These are phyloP conservation scores for Kradibia gibbosae DNA, from an alignment of 1,140 invertebrate genomes.

Conservation along the genomic window DNA sequence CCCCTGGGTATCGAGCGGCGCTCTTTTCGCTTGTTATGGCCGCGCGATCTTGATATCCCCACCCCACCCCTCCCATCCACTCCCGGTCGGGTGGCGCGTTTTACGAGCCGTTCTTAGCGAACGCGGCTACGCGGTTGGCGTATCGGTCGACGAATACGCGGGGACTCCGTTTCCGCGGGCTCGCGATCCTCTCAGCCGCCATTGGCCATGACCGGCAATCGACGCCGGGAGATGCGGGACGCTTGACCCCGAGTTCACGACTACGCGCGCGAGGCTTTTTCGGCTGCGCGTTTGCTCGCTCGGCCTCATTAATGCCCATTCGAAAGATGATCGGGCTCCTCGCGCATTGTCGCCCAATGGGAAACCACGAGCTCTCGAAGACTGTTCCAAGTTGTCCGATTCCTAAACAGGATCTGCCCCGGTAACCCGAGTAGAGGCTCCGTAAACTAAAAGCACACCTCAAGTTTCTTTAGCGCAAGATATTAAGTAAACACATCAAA, in stretches of 20 bases:
- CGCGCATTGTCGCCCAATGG: too few species aligned
- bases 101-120: slow-evolving; percentile 37
- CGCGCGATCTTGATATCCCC: slow-evolving; percentile 69
- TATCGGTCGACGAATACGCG: not conserved
- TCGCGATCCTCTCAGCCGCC: not conserved
- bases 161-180: not conserved
- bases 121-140: slow-evolving; percentile 6
- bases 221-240: not conserved
- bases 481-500: too few species aligned
- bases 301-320: too few species aligned
- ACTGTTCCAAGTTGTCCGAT: too few species aligned
- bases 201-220: not conserved
- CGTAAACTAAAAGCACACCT: not conserved
- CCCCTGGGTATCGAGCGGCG: slow-evolving; percentile 55
- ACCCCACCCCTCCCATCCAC: too few species aligned
- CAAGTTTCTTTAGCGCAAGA: too few species aligned
- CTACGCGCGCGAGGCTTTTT: too few species aligned
- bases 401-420: too few species aligned
- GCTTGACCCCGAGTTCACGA: too few species aligned
- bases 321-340: too few species aligned
- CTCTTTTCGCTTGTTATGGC: slow-evolving; percentile 62
- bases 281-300: too few species aligned
- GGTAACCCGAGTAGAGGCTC: not conserved
- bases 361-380: too few species aligned
- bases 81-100: slow-evolving; percentile 1